Evolutionary conservation across 2,113 vertebrate genomes (phyloP).

Genomic region (Felis chaus): DNA sequence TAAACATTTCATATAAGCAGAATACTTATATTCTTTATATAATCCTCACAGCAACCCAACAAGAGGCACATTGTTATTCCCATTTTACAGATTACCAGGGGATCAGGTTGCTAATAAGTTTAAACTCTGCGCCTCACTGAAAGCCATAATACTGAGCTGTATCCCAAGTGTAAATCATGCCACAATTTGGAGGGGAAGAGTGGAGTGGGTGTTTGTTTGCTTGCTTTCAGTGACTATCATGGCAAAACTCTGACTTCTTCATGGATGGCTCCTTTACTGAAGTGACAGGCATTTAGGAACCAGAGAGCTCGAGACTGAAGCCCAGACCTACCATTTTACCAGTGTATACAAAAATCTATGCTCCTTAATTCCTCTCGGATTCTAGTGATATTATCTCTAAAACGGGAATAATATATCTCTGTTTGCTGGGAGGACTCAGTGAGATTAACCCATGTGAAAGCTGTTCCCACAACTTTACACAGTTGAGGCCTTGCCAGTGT

Average conservation of each 20-base stretch:
- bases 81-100: slow-evolving; percentile 21
- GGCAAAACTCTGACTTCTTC: not conserved
- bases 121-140: not conserved
- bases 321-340: not conserved
- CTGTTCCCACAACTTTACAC: not conserved
- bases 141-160: not conserved
- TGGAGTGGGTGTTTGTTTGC: not conserved
- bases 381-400: slow-evolving; percentile 6
- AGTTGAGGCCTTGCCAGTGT: slow-evolving; percentile 1
- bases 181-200: not conserved
- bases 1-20: not conserved
- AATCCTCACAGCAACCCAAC: not conserved
- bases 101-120: not conserved
- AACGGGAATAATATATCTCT: not conserved
- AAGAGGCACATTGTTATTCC: not conserved
- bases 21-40: not conserved
- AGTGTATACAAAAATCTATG: not conserved
- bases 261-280: not conserved
- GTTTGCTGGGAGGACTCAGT: not conserved
- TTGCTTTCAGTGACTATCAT: not conserved
- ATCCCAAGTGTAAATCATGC: not conserved
- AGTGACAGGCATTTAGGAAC: not conserved
- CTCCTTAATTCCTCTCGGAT: not conserved
- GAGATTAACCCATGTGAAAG: slow-evolving; percentile 11
- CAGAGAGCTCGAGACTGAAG: not conserved